Evolutionary conservation across 2,888 invertebrate genomes (phyloP), one percentile per base, ranked within the genome.

Genomic region (Meghimatium bilineatum): DNA sequence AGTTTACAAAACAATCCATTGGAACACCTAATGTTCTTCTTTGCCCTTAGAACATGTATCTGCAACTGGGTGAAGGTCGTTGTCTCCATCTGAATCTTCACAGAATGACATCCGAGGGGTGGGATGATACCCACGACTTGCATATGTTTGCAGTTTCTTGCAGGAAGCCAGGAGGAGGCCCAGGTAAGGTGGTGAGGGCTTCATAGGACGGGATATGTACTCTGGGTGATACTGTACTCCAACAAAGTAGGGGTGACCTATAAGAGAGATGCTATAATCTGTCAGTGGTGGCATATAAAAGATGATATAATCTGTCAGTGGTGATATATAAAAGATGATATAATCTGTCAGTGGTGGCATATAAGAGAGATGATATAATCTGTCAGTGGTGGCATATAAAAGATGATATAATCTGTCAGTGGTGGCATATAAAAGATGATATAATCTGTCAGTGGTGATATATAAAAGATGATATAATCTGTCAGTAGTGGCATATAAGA

Each of bases 221-320:
- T 99, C 99, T 0, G 99, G 99, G 94, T 99, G 99, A 94, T 96
- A 99, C 94, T 99, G 99, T 1, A 98, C 98, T 0, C 97, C 97
- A 10, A 99, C 97, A 93, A 97, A 99, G 94, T 97, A 99, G 0
- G 97, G 97, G 94, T 99, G 99, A 80, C 95, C 95, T 93, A 90
- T 32, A 90, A 56, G 56, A 20, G 56, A 56, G 6, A 56, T 3
- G 20, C 5, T 12, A 44, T 8, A 44, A 44, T 44, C 44, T 44
- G 44, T 44, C 12, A 44, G 44, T 12, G 12, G n/a, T n/a, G n/a
- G n/a, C n/a, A n/a, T n/a, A n/a, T n/a, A n/a, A n/a, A n/a, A n/a
- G n/a, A n/a, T n/a, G n/a, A n/a, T n/a, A n/a, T n/a, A n/a, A n/a
- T n/a, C n/a, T n/a, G n/a, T n/a, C n/a, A n/a, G n/a, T n/a, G n/a